Percentiles rank a stretch among this genome's conserved stretches.
phyloP scores from a whole-genome alignment of 1,140 invertebrate genomes.

The Brachionus rubens region DNA sequence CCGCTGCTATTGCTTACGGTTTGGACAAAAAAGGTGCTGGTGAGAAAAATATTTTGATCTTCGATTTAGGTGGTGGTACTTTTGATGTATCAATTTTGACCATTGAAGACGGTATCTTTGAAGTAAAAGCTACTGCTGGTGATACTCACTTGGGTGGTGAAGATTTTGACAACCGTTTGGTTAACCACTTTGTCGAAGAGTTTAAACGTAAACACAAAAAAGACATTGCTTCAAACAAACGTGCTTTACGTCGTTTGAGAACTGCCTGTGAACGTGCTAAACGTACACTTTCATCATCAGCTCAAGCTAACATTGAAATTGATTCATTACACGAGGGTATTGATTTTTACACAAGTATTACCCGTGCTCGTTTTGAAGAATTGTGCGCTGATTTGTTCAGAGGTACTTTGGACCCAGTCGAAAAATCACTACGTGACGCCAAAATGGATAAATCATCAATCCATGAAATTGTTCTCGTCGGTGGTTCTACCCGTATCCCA shows the following conservation, averaged over 20 bases:
- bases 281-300: constrained; percentile 85
- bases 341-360: constrained; percentile 96
- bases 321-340: constrained; percentile 98
- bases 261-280: constrained; percentile 98
- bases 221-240: constrained; percentile 87
- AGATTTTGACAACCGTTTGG: constrained; percentile 95
- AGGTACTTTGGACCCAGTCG: constrained; percentile 94
- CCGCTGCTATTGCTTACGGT: constrained; percentile 98
- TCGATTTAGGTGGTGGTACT: constrained; percentile 98
- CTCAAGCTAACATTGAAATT: constrained; percentile 96
- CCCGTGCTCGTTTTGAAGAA: constrained; percentile 98
- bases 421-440: constrained; percentile 78
- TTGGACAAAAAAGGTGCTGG: constrained; percentile 92
- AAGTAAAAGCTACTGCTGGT: constrained; percentile 89
- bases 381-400: constrained; percentile 98
- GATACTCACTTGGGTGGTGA: constrained; percentile 96
- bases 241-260: constrained; percentile 90
- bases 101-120: constrained; percentile 93
- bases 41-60: constrained; percentile 97
- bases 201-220: constrained; percentile 99
- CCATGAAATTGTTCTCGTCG: constrained; percentile 96
- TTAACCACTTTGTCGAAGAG: constrained; percentile 96
- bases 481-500: constrained; percentile 96
- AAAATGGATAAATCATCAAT: constrained; percentile 98
- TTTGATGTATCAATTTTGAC: constrained; percentile 98